Percentiles rank a stretch among this genome's conserved stretches.
Conservation (phyloP, 2,113 vertebrate genomes). For the Tangachromis dhanisi region DNA sequence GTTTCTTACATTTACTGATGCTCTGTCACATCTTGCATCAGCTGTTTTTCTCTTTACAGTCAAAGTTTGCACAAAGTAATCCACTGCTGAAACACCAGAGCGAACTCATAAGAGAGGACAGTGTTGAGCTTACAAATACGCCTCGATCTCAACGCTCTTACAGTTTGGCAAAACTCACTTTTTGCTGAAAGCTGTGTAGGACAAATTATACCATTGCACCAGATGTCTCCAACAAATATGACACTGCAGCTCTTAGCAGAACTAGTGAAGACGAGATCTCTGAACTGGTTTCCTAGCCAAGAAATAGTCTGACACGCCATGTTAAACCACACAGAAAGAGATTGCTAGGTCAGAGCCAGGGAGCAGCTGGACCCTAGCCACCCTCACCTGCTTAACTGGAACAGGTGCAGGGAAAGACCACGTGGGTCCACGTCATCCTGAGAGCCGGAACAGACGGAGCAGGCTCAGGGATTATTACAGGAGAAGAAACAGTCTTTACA, state of each 20-base stretch:
- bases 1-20: background rate
- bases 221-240: background rate
- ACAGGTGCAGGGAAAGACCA: background rate
- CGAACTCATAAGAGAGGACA: background rate
- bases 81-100: background rate
- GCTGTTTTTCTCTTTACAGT: background rate
- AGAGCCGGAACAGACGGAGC: fast-evolving
- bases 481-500: background rate
- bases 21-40: background rate
- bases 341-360: background rate
- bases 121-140: background rate
- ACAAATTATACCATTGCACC: background rate
- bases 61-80: background rate
- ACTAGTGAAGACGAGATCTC: background rate
- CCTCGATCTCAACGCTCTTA: background rate
- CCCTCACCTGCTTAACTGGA: background rate
- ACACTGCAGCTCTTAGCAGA: background rate
- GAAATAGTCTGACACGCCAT: background rate
- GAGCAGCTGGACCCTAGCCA: background rate
- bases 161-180: background rate
- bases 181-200: background rate
- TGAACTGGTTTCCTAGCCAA: background rate
- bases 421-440: fast-evolving
- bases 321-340: background rate
- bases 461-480: background rate